Percentiles rank a stretch among this genome's conserved stretches.
Evolutionary conservation across 2,113 vertebrate species (phyloP).

Genomic region (Gallinago media): DNA sequence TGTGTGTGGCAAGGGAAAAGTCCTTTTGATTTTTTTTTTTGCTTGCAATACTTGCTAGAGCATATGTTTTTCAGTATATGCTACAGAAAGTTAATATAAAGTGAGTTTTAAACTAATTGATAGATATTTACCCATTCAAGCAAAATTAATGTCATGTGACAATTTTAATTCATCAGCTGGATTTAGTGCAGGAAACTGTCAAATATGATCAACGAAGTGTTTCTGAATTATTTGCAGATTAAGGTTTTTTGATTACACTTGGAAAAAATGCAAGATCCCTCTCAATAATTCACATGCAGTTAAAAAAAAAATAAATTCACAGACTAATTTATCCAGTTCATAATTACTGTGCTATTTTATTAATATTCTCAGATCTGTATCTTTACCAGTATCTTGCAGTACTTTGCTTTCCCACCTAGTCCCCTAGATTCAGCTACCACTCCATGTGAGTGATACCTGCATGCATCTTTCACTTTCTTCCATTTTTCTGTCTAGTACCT

Average conservation of each 20-base stretch:
- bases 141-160: not conserved
- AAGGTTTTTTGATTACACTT: not conserved
- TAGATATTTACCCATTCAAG: not conserved
- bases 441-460: not conserved
- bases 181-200: not conserved
- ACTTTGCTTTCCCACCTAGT: not conserved
- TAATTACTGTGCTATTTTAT: not conserved
- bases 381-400: not conserved
- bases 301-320: not conserved
- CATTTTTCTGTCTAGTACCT: not conserved
- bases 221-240: not conserved
- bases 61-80: not conserved
- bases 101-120: not conserved
- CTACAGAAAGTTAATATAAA: not conserved
- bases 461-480: not conserved
- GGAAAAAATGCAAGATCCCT: not conserved
- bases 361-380: not conserved
- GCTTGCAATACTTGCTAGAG: not conserved
- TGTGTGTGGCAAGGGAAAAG: not conserved
- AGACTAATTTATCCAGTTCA: not conserved
- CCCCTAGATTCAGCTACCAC: not conserved
- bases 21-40: not conserved
- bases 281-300: not conserved
- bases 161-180: constrained; percentile 7
- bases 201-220: not conserved